phyloP scores from a whole-genome alignment of 2,113 vertebrate species.

The Callocephalon fimbriatum region DNA sequence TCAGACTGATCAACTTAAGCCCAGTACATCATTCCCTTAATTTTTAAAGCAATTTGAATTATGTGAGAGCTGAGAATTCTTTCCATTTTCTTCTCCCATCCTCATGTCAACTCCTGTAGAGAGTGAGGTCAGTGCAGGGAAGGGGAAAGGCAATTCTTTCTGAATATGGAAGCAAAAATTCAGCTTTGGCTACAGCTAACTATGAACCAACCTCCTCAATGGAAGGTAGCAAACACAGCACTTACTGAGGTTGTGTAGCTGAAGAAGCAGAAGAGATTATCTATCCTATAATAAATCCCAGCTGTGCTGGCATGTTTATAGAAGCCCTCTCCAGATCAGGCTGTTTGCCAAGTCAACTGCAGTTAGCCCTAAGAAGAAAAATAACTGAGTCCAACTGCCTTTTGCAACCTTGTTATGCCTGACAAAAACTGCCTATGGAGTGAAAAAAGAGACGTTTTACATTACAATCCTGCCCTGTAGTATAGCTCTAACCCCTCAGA shows the following conservation, averaged over 20 bases:
- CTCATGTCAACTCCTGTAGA: not conserved
- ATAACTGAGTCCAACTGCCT: not conserved
- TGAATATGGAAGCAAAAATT: not conserved
- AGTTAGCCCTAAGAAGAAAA: not conserved
- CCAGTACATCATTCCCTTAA: not conserved
- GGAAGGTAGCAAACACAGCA: not conserved
- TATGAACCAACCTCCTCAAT: not conserved
- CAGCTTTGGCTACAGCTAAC: not conserved
- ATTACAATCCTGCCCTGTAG: not conserved
- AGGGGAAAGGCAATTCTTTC: not conserved
- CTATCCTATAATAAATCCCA: slow-evolving; percentile 46
- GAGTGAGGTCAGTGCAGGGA: not conserved
- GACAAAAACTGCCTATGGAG: not conserved
- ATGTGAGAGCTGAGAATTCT: not conserved
- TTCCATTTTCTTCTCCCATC: not conserved
- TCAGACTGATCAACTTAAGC: not conserved
- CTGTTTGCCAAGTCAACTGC: slow-evolving; percentile 36
- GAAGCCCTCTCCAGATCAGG: not conserved
- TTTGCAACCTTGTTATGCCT: not conserved
- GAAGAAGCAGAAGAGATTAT: not conserved
- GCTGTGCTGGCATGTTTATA: slow-evolving; percentile 52
- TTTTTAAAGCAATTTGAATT: not conserved
- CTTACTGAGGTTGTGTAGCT: not conserved
- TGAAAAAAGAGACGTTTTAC: not conserved
- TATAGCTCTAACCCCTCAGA: not conserved